Percentiles rank a stretch among this genome's conserved stretches.
Conservation (phyloP, 2,888 invertebrate genomes). For the Xylophagus ater region DNA sequence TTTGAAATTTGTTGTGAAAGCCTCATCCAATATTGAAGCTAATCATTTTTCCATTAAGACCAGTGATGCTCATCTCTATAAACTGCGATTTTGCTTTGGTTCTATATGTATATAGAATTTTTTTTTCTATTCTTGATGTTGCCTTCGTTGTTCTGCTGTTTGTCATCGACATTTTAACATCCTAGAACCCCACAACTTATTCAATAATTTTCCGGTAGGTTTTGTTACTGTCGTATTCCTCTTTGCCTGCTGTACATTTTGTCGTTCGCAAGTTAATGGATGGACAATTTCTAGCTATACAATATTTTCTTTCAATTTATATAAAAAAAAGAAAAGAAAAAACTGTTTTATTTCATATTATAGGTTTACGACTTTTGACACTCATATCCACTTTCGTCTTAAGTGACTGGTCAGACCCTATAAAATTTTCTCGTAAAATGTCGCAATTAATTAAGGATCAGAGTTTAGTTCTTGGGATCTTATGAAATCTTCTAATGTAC, state of each 20-base stretch:
- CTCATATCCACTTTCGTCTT: slow-evolving; percentile 9
- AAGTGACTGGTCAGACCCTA: slow-evolving; percentile 11
- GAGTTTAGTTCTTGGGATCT: too few species aligned
- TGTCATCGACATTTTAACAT: background rate
- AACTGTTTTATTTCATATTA: background rate
- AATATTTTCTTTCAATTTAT: too few species aligned
- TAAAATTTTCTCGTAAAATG: slow-evolving; percentile 9
- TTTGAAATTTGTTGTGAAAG: too few species aligned
- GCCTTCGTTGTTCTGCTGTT: background rate
- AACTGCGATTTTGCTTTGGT: background rate
- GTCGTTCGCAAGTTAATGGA: slow-evolving; percentile 1
- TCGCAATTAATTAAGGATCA: slow-evolving; percentile 10
- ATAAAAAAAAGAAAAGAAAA: too few species aligned
- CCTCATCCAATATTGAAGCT: slow-evolving; percentile 2
- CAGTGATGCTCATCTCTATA: background rate
- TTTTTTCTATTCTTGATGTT: background rate
- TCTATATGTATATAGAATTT: background rate
- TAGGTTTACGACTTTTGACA: slow-evolving; percentile 5
- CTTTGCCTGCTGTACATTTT: background rate
- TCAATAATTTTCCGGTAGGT: slow-evolving; percentile 2
- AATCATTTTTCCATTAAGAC: slow-evolving; percentile 2
- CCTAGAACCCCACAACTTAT: background rate
- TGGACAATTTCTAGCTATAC: background rate
- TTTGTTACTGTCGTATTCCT: background rate
- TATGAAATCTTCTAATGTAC: too few species aligned